phyloP scores from a whole-genome alignment of 2,113 vertebrate species.

The Calyptommatus sinebrachiatus region DNA sequence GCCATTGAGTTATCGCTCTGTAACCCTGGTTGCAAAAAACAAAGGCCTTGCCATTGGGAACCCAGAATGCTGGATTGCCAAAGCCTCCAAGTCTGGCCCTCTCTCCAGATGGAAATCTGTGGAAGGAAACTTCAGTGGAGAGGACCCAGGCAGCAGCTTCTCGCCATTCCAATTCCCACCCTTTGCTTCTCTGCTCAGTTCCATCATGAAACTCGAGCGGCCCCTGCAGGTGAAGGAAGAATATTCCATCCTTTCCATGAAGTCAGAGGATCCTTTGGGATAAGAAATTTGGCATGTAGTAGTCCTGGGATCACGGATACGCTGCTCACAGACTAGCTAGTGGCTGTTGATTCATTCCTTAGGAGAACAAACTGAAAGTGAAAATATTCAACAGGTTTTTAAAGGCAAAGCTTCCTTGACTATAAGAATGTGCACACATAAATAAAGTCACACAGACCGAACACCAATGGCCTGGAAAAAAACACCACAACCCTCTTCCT shows the following conservation, averaged over 20 bases:
- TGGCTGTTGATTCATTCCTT: neutral
- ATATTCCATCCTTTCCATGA: neutral
- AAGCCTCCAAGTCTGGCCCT: constrained; percentile 61
- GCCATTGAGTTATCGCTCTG: neutral
- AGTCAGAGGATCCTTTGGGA: neutral
- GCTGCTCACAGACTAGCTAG: neutral
- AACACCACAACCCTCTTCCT: neutral
- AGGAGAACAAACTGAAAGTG: neutral
- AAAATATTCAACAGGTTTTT: neutral
- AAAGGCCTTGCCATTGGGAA: constrained; percentile 54
- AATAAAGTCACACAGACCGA: neutral
- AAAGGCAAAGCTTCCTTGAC: neutral
- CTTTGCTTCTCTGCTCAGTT: constrained; percentile 1
- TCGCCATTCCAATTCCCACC: constrained; percentile 7
- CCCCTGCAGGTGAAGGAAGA: neutral
- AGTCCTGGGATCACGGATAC: neutral
- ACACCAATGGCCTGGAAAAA: neutral
- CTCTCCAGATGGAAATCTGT: constrained; percentile 71
- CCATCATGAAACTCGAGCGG: too few relatives aligned
- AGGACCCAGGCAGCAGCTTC: constrained; percentile 57
- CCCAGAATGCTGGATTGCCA: constrained; percentile 56
- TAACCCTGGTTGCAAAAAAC: neutral
- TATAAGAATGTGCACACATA: neutral
- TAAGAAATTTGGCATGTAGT: neutral
- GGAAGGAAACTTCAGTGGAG: constrained; percentile 61